Base-by-base conservation (phyloP, 1,140 invertebrate species). In the Maniola jurtina region DNA sequence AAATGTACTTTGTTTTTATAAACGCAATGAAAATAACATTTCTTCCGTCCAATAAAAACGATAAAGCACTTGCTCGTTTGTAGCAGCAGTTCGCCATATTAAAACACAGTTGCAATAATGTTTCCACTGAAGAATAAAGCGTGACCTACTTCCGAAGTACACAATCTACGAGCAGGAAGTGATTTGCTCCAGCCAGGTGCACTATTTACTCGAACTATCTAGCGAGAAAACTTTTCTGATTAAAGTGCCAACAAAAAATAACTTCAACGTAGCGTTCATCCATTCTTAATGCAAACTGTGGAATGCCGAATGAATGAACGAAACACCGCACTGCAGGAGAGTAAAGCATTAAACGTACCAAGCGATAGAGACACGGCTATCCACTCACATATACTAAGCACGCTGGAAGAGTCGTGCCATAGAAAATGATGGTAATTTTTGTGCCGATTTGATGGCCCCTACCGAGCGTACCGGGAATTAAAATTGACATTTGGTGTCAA, bases 281-380 rank as follows among this genome's bases (percentile, higher is more conserved):
- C 80, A 84, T 86, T 85, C 81, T 88, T 83, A 87, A 88, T 88
- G 77, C 78, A 84, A 84, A 79, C 77, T 71, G 66, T 61, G 66
- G 74, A 78, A 84, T 86, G 74, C 65, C 73, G 79, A 81, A 84
- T 86, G 86, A 87, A 86, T 87, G 75, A 85, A 86, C 80, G 80
- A 86, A 86, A 86, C 83, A 87, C 85, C 81, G 86, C 86, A 90
- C 72, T 89, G 88, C 88, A 87, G 86, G 81, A 61, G 62, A 38
- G 16, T 54, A 34, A 34, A 54, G 16, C 16, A n/a, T 5, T 54
- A 34, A 11, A 54, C 50, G 50, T 16, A 34, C 2, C 16, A 14
- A 55, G n/a, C 33, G 52, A 34, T 5, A 2, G 4, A 55, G 25
- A 55, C 33, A 9, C 5, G 9, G 42, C 13, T 9, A 6, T 5